Evolutionary conservation across 2,113 vertebrate species (phyloP), one percentile per base, ranked within the genome.

Genomic region (Sterrhoptilus dennistouni): DNA sequence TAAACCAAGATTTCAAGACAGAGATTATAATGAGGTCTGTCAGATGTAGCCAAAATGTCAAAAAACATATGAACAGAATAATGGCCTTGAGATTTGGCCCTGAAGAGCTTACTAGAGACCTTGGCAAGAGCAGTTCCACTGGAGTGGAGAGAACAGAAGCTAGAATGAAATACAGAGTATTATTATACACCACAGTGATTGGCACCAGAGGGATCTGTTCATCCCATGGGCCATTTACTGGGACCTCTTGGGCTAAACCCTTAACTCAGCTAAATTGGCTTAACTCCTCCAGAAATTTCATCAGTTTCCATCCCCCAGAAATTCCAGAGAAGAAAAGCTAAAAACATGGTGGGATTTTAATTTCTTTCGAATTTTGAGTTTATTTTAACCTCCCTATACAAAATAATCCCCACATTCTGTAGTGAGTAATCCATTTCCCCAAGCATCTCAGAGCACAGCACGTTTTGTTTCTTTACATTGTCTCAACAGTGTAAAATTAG

Each of bases 1-100:
- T 76, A 50, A 90, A 96, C 19, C 42, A 83, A 75, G 61, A 64
- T 90, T 94, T 94, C 72, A 71, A 87, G 56, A 63, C 68, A 83
- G 44, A 36, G 36, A 90, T 78, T 81, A 24, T 92, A 96, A 95
- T 90, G 59, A 86, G 69, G 28, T 81, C 72, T 94, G 90, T 94
- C 93, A 95, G 88, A 95, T 71, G 64, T 66, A 90, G 90, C 83
- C 96, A 96, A 93, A 90, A 95, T 86, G 92, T 92, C 96, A 93
- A 93, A 82, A 76, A 96, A 95, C 95, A 95, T 95, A 89, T 90
- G 93, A 97, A 84, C 5, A 9, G 69, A 94, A 93, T 93, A 93
- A 93, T 92, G 90, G 93, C 90, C 76, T 89, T 82, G 92, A 95
- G 90, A 89, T 96, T 45, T 96, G 95, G 96, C 88, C 88, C 72